Base-by-base conservation (phyloP, 1,140 invertebrate genomes). In the Brachionus koreanus region DNA sequence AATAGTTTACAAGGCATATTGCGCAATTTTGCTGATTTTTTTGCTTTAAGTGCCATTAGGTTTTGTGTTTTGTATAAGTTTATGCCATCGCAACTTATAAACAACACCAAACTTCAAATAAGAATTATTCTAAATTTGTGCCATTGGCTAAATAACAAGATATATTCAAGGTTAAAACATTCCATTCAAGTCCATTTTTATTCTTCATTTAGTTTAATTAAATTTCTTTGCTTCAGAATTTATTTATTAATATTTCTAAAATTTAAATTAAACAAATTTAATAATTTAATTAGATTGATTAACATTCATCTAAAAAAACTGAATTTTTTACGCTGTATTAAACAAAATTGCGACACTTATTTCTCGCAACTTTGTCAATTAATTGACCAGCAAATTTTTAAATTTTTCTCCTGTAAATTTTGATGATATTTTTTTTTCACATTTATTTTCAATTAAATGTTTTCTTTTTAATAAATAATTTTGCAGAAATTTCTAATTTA, bases 1-100 rank as follows among this genome's bases (percentile, higher is more conserved):
- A 79, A 79, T 65, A 79, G 76, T 79, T 37, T 79, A 42, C 76
- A 79, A 42, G 76, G 35, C 13, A 79, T 79, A 61, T 19, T 79
- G 16, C 29, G 76, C 10, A 79, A 79, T 61, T 79, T 79, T 65
- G 49, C 57, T 12, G 61, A 79, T 65, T 61, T 79, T 61, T 79
- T 79, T 13, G 35, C 76, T 9, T 13, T 79, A 13, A 79, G 76
- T 63, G 29, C 76, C 0, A 65, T 79, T 39, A 25, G 76, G 5
- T 65, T 79, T 57, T 57, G 49, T 65, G 37, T 79, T 33, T 37
- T 79, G 25, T 61, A 42, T 61, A 57, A 43, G 37, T 35, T 79
- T 19, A 79, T 79, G 76, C 76, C 76, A 4, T 10, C 33, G 5
- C 76, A 79, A 35, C 10, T 79, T n/a, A 61, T 39, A 29, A 25